Percentiles rank a stretch among this genome's conserved stretches.
Conservation (phyloP, 2,888 invertebrate species). For the Drosophila meridiana region DNA sequence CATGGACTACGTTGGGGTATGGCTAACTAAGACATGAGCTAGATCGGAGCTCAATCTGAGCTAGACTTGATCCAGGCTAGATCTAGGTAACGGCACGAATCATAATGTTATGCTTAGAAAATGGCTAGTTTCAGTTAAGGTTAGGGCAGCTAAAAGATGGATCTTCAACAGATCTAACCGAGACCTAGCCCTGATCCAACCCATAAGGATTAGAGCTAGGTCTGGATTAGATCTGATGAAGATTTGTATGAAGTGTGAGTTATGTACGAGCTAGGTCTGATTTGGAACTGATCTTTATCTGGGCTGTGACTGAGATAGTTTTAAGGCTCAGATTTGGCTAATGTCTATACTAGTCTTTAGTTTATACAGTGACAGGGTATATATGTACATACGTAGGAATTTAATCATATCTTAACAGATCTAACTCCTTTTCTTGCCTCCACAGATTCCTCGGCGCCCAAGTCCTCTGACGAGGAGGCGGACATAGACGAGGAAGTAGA, state of each 20-base stretch:
- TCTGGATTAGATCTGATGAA: not conserved
- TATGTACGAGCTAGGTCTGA: not conserved
- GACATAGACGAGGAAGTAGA: slow-evolving; percentile 72
- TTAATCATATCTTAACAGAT: no score
- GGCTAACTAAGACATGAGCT: not conserved
- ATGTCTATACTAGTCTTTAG: no score
- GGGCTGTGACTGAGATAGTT: not conserved
- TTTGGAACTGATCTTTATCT: not conserved
- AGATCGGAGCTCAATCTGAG: not conserved
- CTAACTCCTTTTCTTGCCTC: not conserved
- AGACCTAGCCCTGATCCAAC: no score
- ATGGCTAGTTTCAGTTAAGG: not conserved
- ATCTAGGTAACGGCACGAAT: not conserved
- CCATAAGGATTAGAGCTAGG: not conserved
- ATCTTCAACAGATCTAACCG: no score
- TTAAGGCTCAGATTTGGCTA: no score
- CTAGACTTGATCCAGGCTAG: not conserved
- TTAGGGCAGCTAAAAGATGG: not conserved
- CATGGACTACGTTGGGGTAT: not conserved
- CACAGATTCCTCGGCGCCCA: slow-evolving; percentile 86
- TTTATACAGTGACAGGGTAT: no score
- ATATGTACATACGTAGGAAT: no score
- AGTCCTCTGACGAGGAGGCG: slow-evolving; percentile 87
- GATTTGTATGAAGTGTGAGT: not conserved
- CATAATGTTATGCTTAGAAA: not conserved